Evolutionary conservation across 2,888 invertebrate genomes (phyloP).

Genomic region (Drosophila falleni): DNA sequence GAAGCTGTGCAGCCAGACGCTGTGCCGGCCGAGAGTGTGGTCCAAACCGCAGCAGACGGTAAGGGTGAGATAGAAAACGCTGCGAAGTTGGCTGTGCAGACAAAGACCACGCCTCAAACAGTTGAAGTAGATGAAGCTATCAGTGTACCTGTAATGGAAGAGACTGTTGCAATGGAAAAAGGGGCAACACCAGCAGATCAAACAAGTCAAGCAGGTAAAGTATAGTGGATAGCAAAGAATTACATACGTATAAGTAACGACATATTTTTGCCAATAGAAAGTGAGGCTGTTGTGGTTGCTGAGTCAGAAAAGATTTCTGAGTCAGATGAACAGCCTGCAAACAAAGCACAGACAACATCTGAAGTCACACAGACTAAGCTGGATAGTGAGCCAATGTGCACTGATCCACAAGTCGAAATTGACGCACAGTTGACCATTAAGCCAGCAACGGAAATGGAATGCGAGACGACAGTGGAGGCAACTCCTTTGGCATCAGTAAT

Average conservation of each 20-base stretch:
- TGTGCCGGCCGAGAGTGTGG: slow-evolving; percentile 11
- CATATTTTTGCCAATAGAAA: slow-evolving; percentile 20
- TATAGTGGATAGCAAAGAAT: background rate
- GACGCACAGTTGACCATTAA: background rate
- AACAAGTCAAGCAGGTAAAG: slow-evolving; percentile 41
- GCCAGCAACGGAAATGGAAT: slow-evolving; percentile 29
- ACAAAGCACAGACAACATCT: background rate
- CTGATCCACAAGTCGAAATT: background rate
- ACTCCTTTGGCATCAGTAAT: background rate
- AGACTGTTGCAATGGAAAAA: background rate
- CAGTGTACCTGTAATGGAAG: background rate
- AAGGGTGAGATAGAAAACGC: slow-evolving; percentile 2
- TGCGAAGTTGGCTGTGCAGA: background rate
- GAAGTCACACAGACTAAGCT: background rate
- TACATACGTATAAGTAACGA: background rate
- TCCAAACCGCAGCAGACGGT: background rate
- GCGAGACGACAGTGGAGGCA: background rate
- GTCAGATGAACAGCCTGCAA: background rate
- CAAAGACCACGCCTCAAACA: slow-evolving; percentile 9
- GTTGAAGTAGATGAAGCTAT: background rate
- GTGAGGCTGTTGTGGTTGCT: background rate
- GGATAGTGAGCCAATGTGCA: background rate
- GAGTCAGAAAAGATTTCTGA: background rate
- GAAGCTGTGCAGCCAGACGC: slow-evolving; percentile 33
- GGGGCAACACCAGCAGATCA: background rate